Base-by-base conservation (phyloP, 1,140 invertebrate genomes). In the Laupala kohalensis region DNA sequence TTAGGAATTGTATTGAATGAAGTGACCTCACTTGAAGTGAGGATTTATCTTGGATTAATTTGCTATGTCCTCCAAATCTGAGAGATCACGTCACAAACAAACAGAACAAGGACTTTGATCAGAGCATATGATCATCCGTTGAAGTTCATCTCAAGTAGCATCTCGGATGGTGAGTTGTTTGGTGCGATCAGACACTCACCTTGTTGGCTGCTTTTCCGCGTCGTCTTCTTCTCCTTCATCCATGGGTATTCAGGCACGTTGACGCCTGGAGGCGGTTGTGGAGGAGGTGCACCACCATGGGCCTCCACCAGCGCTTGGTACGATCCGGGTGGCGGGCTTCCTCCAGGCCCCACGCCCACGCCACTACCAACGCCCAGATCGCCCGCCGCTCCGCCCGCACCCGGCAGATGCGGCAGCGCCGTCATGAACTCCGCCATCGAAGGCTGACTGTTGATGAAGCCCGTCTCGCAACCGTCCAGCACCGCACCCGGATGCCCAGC, bases 151-250 rank as follows among this genome's bases (percentile, higher is more conserved):
- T n/a, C n/a, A n/a, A n/a, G n/a, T n/a, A n/a, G n/a, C n/a, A n/a
- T n/a, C n/a, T n/a, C n/a, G n/a, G n/a, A n/a, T n/a, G n/a, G n/a
- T n/a, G n/a, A n/a, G n/a, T n/a, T n/a, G n/a, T n/a, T n/a, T n/a
- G n/a, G n/a, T n/a, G n/a, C n/a, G n/a, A n/a, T n/a, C n/a, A n/a
- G 37, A 9, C 37, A 53, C 86, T 88, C 83, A 95, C 93, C 92
- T 92, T 95, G 93, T 81, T 94, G 93, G 78, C 86, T 90, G 79
- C 83, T 89, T 81, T 97, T 96, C 76, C 94, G 86, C 1, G 93
- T 92, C 2, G 93, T 95, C 82, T 97, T 97, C 85, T 97, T 97
- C 82, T 97, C 95, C 80, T 96, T 96, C 94, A 97, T 96, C 94
- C 94, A 97, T 0, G 94, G 93, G 80, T 95, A 97, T 78, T 96